Conservation (phyloP, 2,888 invertebrate genomes). For the Perizoma affinitatum region DNA sequence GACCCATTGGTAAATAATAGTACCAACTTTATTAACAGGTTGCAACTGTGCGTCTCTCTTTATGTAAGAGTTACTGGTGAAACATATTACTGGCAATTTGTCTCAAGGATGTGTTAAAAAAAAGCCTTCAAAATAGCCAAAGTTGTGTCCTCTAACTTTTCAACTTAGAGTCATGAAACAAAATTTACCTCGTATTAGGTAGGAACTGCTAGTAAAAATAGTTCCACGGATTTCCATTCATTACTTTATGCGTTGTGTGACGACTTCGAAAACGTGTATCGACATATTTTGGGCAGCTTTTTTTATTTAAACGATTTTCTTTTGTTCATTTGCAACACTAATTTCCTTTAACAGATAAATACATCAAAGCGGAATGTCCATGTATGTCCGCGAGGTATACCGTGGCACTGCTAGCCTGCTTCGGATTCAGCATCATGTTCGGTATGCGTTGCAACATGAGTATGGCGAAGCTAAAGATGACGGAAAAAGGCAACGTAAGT, state of each 20-base stretch:
- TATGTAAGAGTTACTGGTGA: neutral
- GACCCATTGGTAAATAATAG: slow-evolving; percentile 85
- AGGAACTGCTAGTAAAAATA: too few relatives aligned
- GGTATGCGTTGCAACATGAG: slow-evolving; percentile 99
- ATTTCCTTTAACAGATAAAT: too few relatives aligned
- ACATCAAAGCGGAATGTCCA: slow-evolving; percentile 93
- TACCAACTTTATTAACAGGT: neutral
- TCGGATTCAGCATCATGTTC: slow-evolving; percentile 97
- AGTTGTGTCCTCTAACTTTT: too few relatives aligned
- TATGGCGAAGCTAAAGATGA: slow-evolving; percentile 95
- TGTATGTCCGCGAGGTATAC: slow-evolving; percentile 94
- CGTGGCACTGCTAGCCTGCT: slow-evolving; percentile 92
- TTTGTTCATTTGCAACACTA: too few relatives aligned
- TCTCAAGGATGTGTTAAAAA: neutral
- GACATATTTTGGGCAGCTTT: too few relatives aligned
- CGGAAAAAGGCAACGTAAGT: slow-evolving; percentile 82
- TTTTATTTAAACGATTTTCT: neutral
- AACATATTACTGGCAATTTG: neutral
- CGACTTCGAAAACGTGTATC: too few relatives aligned
- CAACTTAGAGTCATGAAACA: too few relatives aligned
- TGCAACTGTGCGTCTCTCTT: neutral
- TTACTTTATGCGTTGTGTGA: too few relatives aligned
- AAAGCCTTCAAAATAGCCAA: too few relatives aligned
- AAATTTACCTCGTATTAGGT: too few relatives aligned
- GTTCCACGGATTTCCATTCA: too few relatives aligned